These are phyloP conservation scores for Beris chalybata DNA, from an alignment of 2,888 invertebrate species.

Conservation along the genomic window DNA sequence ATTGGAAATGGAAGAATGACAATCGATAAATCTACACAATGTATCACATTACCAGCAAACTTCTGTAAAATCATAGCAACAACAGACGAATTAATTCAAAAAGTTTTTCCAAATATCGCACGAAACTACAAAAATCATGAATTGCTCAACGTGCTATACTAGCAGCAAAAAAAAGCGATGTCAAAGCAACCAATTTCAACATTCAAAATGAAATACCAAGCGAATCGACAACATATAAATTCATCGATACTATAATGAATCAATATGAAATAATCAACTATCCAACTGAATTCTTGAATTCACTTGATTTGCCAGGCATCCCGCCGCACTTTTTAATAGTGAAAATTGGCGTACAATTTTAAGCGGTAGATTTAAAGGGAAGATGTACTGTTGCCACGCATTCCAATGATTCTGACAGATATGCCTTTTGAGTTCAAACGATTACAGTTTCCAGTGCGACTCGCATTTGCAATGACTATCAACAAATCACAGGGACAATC, in stretches of 20 bases:
- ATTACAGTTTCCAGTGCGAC: slow-evolving; percentile 45
- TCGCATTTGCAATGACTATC: slow-evolving; percentile 46
- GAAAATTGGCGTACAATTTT: slow-evolving; percentile 44
- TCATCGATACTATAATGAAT: slow-evolving; percentile 38
- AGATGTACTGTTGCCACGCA: slow-evolving; percentile 45
- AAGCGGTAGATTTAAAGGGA: slow-evolving; percentile 39
- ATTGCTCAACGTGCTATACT: slow-evolving; percentile 9
- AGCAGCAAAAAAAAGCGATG: not conserved
- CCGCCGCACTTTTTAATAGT: slow-evolving; percentile 39
- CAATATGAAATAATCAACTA: slow-evolving; percentile 39
- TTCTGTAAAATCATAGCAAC: slow-evolving; percentile 10
- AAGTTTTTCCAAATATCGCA: slow-evolving; percentile 40
- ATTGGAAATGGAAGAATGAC: slow-evolving; percentile 40
- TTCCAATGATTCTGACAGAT: slow-evolving; percentile 47
- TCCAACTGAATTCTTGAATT: not conserved
- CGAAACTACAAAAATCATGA: not conserved
- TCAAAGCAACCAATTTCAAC: not conserved
- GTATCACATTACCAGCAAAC: not conserved
- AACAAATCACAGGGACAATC: slow-evolving; percentile 41
- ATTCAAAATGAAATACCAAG: slow-evolving; percentile 30
- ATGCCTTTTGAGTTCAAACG: slow-evolving; percentile 43
- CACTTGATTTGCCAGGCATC: slow-evolving; percentile 31
- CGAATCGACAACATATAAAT: slow-evolving; percentile 34
- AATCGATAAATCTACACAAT: slow-evolving; percentile 33
- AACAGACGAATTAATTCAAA: slow-evolving; percentile 42